Evolutionary conservation across 2,113 vertebrate genomes (phyloP), one percentile per base, ranked within the genome.

Genomic region (Perca flavescens): DNA sequence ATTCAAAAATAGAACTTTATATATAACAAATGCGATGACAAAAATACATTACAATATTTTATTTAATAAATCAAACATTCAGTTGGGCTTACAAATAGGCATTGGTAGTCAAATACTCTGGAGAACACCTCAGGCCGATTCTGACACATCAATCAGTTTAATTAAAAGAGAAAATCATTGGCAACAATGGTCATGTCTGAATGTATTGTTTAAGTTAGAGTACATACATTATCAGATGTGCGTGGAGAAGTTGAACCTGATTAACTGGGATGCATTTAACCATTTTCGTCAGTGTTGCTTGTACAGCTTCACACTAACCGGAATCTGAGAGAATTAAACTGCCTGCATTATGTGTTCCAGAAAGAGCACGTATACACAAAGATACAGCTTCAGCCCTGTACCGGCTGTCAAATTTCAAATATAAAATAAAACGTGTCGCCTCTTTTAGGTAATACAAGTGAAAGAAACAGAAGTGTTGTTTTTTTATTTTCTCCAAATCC

Each of bases 51-150:
- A 9, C 3, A 49, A 53, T 66, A 22, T 57, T 47, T 82, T 70
- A 69, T 79, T 89, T 46, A 58, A 28, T 66, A 34, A 64, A 68
- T 62, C 62, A 80, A 85, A 83, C 36, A 66, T 64, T 34, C 14
- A 14, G 13, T 70, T 65, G 61, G 65, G 71, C 60, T 75, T 62
- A 62, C 53, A 86, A 65, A 25, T 21, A 57, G 64, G 60, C 49
- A 1, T 50, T 6, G n/a, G n/a, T 13, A 21, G 43, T 74, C 49
- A 65, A 36, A 60, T 40, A 34, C 22, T 53, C 10, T 36, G 49
- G 47, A 17, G 36, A 63, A 68, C 13, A 25, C 14, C 15, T 65
- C 6, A 46, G 66, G 36, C n/a, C 70, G 13, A 11, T 40, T 17
- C 9, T 52, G 64, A 64, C 28, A 56, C n/a, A 50, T 50, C 3